Evolutionary conservation across 2,113 vertebrate species (phyloP).

Genomic region (Phalacrocorax pelagicus): DNA sequence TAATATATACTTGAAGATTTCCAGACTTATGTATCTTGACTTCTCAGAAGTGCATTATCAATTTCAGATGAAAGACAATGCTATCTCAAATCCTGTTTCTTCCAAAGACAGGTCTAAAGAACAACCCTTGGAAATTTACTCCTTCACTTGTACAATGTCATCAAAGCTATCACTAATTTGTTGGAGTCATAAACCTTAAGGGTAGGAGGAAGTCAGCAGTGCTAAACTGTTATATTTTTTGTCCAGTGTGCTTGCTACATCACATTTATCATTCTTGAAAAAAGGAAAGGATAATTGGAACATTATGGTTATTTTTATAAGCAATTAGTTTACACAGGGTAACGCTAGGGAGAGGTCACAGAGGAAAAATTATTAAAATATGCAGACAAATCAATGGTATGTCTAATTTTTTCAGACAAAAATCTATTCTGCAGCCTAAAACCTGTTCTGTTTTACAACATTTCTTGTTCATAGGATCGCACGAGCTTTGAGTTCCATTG

Average conservation of each 20-base stretch:
- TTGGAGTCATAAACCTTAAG: not conserved
- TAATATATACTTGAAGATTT: not conserved
- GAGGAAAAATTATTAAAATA: not conserved
- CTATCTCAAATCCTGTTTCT: not conserved
- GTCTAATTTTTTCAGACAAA: not conserved
- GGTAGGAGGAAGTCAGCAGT: not conserved
- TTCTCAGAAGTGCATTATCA: not conserved
- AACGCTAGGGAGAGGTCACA: not conserved
- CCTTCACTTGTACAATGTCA: not conserved
- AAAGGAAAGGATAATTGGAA: not conserved
- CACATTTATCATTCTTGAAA: not conserved
- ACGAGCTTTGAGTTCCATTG: not conserved
- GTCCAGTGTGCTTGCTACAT: not conserved
- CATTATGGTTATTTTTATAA: not conserved
- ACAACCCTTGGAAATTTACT: not conserved
- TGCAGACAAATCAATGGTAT: not conserved
- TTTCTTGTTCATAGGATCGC: not conserved
- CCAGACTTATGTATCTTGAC: not conserved
- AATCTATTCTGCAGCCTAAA: not conserved
- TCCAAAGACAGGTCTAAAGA: not conserved
- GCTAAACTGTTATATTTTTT: not conserved
- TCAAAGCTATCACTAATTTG: not conserved
- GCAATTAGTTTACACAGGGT: not conserved
- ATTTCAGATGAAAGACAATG: not conserved
- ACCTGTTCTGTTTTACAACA: accelerated